Percentiles rank a stretch among this genome's conserved stretches.
Evolutionary conservation across 2,888 invertebrate genomes (phyloP).

Genomic region (Drosophila maculinotata): DNA sequence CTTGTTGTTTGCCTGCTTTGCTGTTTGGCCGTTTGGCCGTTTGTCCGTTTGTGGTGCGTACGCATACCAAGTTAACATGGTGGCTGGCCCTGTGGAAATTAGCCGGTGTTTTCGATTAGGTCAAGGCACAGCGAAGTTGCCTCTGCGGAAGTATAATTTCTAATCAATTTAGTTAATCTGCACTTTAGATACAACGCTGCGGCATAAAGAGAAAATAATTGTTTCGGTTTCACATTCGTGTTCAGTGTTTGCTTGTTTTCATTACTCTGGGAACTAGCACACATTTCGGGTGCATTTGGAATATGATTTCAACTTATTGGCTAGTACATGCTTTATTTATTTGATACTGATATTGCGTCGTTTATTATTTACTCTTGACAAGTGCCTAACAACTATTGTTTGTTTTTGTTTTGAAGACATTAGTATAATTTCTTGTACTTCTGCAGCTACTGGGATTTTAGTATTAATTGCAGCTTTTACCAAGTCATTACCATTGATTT

Average conservation of each 20-base stretch:
- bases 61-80: constrained; percentile 42
- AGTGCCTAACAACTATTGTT: not conserved
- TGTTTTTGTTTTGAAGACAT: not conserved
- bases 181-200: constrained; percentile 18
- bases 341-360: constrained; percentile 17
- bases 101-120: constrained; percentile 53
- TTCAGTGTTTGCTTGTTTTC: constrained; percentile 38
- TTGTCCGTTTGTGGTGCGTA: constrained; percentile 32
- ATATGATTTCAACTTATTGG: constrained; percentile 22
- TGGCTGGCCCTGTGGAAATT: constrained; percentile 53
- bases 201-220: constrained; percentile 75
- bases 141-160: constrained; percentile 55
- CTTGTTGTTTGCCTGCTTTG: constrained; percentile 30
- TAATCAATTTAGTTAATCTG: constrained; percentile 78
- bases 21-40: constrained; percentile 29
- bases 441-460: not conserved
- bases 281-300: constrained; percentile 57
- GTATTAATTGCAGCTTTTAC: too few relatives aligned
- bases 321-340: not conserved
- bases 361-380: not conserved
- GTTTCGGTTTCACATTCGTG: constrained; percentile 69
- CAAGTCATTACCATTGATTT: too few relatives aligned
- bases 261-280: constrained; percentile 68
- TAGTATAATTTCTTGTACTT: not conserved
- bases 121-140: constrained; percentile 20